Percentiles rank a stretch among this genome's conserved stretches.
These are phyloP conservation scores for Tribolium madens DNA, from an alignment of 1,140 invertebrate species.

Conservation along the genomic window DNA sequence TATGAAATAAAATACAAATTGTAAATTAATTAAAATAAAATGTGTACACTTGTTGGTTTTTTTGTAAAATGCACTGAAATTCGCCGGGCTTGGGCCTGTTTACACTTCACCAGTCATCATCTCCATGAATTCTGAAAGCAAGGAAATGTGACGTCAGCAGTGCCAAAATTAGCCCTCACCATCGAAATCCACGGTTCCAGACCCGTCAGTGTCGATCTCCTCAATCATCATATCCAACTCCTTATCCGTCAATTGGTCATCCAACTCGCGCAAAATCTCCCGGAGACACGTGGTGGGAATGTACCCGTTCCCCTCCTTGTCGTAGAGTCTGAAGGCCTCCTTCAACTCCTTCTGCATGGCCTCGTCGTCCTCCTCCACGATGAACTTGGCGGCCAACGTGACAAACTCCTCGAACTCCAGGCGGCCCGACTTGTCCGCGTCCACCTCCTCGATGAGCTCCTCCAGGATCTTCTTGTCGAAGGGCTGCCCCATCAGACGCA, in stretches of 20 bases:
- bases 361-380: conserved; percentile 95
- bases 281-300: conserved; percentile 93
- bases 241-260: conserved; percentile 91
- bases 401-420: conserved; percentile 96
- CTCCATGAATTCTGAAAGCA: conserved; percentile 92
- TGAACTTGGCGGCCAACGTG: conserved; percentile 92
- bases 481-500: conserved; percentile 94
- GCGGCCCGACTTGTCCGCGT: conserved; percentile 94
- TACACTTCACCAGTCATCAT: conserved; percentile 91
- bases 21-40: conserved; percentile 52
- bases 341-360: conserved; percentile 92
- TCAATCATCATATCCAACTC: conserved; percentile 96
- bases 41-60: conserved; percentile 47
- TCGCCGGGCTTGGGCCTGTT: conserved; percentile 27
- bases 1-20: conserved; percentile 43
- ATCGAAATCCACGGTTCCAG: conserved; percentile 86
- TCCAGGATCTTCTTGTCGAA: conserved; percentile 96
- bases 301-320: conserved; percentile 86
- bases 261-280: conserved; percentile 92
- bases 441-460: conserved; percentile 95
- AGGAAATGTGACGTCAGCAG: not conserved
- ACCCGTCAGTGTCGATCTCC: conserved; percentile 96
- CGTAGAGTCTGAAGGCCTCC: conserved; percentile 88
- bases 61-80: conserved; percentile 43
- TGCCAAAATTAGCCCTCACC: conserved; percentile 67